A percentile compares a stretch with the other conserved stretches of the same genome.
phyloP scores from a whole-genome alignment of 2,113 vertebrate genomes.

The Verasper variegatus region DNA sequence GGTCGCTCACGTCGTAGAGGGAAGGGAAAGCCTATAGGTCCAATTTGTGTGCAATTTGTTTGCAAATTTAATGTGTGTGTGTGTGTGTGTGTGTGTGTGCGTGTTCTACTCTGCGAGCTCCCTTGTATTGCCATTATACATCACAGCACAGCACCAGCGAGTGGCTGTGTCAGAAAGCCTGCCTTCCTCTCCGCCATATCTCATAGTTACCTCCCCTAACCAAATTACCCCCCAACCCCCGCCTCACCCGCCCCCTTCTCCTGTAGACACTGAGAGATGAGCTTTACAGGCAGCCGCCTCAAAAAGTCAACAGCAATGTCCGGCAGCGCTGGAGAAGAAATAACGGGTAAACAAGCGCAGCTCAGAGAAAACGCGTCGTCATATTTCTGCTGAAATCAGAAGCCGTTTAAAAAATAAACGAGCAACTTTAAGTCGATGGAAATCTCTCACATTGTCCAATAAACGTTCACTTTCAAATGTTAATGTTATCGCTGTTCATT shows the following conservation, averaged over 20 bases:
- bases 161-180: constrained; percentile 80
- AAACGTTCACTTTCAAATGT: not conserved
- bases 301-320: constrained; percentile 57
- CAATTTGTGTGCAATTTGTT: constrained; percentile 58
- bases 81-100: constrained; percentile 16
- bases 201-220: constrained; percentile 86
- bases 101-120: constrained; percentile 53
- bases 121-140: constrained; percentile 82
- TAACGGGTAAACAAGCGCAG: constrained; percentile 40
- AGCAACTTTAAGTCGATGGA: not conserved
- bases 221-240: constrained; percentile 76
- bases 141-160: constrained; percentile 72
- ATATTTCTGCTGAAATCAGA: constrained; percentile 12
- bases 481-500: not conserved
- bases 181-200: constrained; percentile 75
- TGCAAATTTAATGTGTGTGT: constrained; percentile 9
- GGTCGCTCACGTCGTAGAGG: constrained; percentile 32
- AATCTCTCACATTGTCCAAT: not conserved
- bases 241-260: constrained; percentile 52
- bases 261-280: constrained; percentile 69
- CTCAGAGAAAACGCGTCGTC: constrained; percentile 16
- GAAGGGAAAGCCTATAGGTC: constrained; percentile 58
- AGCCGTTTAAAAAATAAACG: not conserved
- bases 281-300: constrained; percentile 56
- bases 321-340: constrained; percentile 43